Base-by-base conservation (phyloP, 2,113 vertebrate species). In the Cygnus atratus region DNA sequence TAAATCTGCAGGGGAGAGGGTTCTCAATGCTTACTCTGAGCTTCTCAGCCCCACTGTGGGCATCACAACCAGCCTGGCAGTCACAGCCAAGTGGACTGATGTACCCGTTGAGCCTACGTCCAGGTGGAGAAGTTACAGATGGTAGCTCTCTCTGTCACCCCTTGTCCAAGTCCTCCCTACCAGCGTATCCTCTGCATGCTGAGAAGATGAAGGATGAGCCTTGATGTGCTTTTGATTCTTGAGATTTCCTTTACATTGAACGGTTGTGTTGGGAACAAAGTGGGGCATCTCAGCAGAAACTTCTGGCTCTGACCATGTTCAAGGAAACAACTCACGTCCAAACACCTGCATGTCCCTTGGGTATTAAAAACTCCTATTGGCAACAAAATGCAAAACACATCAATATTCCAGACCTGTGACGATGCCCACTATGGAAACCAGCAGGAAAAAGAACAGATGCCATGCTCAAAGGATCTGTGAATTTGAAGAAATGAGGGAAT, bases 301-400 rank as follows among this genome's bases (percentile, higher is more conserved):
- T 73, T 52, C 54, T 78, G 61, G 20, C 57, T 93, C 65, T 86
- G 76, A 58, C 41, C 12, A 1, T 7, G 7, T 21, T 29, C 26
- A 17, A 28, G 28, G 21, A 76, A 44, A 10, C 67, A 67, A 35
- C 20, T 85, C 75, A 20, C 0, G 2, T 75, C 58, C 66, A 76
- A 33, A 62, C 29, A 13, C 29, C 2, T 4, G 22, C 0, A 0
- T 2, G 5, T 59, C 44, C 37, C 18, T 4, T 4, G 10, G 37
- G 14, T 71, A 72, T 31, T 58, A 59, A 39, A 78, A 83, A 14
- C 24, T 87, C 57, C 52, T 50, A 6, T 19, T 62, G 50, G 26
- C 35, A 84, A 43, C 9, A 52, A 82, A 41, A 57, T 43, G 54
- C 26, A 82, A 46, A 72, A 59, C 39, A 65, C 50, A 21, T 33